Evolutionary conservation across 2,113 vertebrate genomes (phyloP).

Genomic region (Phylloscopus whistleri): DNA sequence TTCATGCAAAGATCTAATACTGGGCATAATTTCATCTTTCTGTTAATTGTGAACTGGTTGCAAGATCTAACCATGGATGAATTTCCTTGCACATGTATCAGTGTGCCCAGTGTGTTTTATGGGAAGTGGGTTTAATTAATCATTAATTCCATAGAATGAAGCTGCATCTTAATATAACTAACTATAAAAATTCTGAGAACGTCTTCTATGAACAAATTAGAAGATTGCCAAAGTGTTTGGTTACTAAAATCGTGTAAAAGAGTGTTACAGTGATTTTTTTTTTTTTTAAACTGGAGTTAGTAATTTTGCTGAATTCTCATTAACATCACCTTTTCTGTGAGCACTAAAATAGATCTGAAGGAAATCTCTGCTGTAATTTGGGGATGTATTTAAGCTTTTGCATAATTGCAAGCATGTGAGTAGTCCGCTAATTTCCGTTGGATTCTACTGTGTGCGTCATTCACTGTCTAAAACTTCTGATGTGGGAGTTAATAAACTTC

Average conservation of each 20-base stretch:
- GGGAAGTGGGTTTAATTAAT: not conserved
- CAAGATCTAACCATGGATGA: not conserved
- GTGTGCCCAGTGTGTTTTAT: not conserved
- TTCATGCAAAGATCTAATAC: not conserved
- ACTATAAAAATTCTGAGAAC: not conserved
- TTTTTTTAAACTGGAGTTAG: not conserved
- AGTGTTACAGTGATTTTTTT: rapidly evolving
- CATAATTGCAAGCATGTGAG: not conserved
- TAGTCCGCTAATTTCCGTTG: not conserved
- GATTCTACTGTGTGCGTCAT: not conserved
- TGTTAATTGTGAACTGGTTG: not conserved
- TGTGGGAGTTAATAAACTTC: not conserved
- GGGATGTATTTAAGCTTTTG: not conserved
- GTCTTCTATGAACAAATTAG: not conserved
- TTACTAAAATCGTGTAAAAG: not conserved
- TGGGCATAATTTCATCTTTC: not conserved
- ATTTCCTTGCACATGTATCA: not conserved
- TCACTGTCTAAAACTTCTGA: not conserved
- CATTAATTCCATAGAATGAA: not conserved
- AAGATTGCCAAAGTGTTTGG: not conserved
- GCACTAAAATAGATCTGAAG: not conserved
- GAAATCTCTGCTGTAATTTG: not conserved
- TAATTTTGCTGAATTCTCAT: not conserved
- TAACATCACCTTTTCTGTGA: not conserved
- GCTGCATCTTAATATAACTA: not conserved